A percentile compares a stretch with the other conserved stretches of the same genome.
Evolutionary conservation across 2,113 vertebrate species (phyloP).

Genomic region (Geothlypis trichas): DNA sequence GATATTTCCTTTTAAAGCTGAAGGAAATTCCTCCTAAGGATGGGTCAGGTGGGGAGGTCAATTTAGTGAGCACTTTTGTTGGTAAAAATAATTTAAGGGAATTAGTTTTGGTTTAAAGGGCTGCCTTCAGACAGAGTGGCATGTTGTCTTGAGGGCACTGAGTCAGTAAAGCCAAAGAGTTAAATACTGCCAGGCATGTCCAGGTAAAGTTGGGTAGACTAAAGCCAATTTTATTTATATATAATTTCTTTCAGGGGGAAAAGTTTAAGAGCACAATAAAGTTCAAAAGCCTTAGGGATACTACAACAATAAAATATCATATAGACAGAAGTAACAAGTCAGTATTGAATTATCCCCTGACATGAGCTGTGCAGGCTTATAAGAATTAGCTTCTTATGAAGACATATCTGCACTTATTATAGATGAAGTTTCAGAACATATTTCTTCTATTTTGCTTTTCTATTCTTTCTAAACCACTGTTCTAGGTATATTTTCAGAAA

Average conservation of each 20-base stretch:
- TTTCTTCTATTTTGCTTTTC: background rate
- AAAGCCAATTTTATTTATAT: background rate
- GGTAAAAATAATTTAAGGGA: background rate
- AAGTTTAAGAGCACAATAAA: background rate
- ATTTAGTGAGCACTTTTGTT: background rate
- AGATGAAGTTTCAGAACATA: background rate
- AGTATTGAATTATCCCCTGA: constrained; percentile 17
- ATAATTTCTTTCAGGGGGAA: background rate
- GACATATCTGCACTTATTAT: background rate
- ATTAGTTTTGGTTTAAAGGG: background rate
- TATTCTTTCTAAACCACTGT: background rate
- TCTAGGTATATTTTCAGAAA: background rate
- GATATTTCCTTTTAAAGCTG: background rate
- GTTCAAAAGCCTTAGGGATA: constrained; percentile 30
- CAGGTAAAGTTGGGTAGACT: background rate
- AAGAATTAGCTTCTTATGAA: background rate
- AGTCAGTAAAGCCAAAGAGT: background rate
- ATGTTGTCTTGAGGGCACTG: background rate
- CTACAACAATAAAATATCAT: constrained; percentile 21
- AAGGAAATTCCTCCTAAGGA: background rate
- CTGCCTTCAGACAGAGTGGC: background rate
- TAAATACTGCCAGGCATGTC: background rate
- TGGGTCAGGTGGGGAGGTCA: background rate
- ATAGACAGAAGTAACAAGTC: background rate
- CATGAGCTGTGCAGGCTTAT: background rate